A percentile compares a stretch with the other conserved stretches of the same genome.
Evolutionary conservation across 2,797 vertebrate genomes (phyloP).

Genomic region (Ataeniobius toweri): DNA sequence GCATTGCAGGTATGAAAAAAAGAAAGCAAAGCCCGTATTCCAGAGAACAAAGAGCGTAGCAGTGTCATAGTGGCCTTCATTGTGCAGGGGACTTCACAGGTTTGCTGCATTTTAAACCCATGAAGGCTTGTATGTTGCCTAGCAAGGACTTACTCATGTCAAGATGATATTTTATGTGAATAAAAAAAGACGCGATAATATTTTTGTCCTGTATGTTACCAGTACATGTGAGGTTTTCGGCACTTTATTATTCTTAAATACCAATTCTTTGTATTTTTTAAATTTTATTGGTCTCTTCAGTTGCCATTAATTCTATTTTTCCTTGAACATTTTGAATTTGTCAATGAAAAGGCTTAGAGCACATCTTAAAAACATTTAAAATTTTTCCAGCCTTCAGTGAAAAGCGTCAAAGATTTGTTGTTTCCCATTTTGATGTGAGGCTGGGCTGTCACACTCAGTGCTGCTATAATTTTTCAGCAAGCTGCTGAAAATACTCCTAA

Average conservation of each 20-base stretch:
- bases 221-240: neutral
- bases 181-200: neutral
- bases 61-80: neutral
- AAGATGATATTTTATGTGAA: neutral
- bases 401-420: neutral
- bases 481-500: conserved; percentile 1
- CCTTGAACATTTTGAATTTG: neutral
- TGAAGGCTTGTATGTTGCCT: neutral
- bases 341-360: neutral
- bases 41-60: neutral
- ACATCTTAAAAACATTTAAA: neutral
- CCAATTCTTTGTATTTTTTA: neutral
- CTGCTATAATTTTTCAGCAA: conserved; percentile 4
- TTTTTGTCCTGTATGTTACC: neutral
- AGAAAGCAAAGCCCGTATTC: too few relatives aligned
- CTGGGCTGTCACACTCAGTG: conserved; percentile 2
- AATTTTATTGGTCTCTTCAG: neutral
- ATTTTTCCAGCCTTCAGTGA: conserved; percentile 1
- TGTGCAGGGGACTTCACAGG: too few relatives aligned
- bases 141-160: neutral
- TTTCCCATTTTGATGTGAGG: conserved; percentile 9
- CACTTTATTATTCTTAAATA: neutral
- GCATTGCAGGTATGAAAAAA: too few relatives aligned
- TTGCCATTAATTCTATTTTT: neutral
- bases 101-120: neutral